Evolutionary conservation across 2,113 vertebrate species (phyloP), one percentile per base, ranked within the genome.

Genomic region (Toxostoma redivivum): DNA sequence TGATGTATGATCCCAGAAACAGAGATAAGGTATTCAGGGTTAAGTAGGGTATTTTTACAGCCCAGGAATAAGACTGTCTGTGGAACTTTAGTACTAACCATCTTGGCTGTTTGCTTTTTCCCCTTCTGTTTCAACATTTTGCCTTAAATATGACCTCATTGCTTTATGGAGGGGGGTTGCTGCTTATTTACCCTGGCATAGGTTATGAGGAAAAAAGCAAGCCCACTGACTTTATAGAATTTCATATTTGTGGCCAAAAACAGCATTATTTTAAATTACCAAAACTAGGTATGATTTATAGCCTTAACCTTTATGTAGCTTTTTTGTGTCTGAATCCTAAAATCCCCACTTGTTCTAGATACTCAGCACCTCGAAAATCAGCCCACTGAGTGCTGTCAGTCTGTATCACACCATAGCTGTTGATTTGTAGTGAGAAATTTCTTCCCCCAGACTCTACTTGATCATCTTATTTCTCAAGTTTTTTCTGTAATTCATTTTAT

Each of bases 1-100:
- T 89, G 65, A 94, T 80, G 51, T 81, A 86, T 76, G 81, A 91
- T 91, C 72, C 38, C 71, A 85, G 83, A 91, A 91, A 81, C 31
- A 79, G 77, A 88, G 79, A 87, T 79, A 86, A 85, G 88, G 56
- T 61, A 76, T 85, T 89, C 81, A 79, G 53, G 77, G 86, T 94
- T 88, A 90, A 93, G 76, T 42, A 78, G 88, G 33, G 42, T 85
- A 83, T 78, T 90, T 97, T 93, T 91, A 87, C 66, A 94, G 58
- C 45, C 58, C 51, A 94, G 54, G 45, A 85, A 82, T 61, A 72
- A 53, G 81, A 70, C 37, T 92, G 21, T 82, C 78, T 90, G 70
- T 65, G 67, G 86, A 92, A 90, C 73, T 91, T 85, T 25, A 94
- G 79, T 61, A 80, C 23, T 42, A 94, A 18, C 48, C 65, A 72